Evolutionary conservation across 2,797 vertebrate species (phyloP), one percentile per base, ranked within the genome.

Genomic region (Hozukius guyotensis): DNA sequence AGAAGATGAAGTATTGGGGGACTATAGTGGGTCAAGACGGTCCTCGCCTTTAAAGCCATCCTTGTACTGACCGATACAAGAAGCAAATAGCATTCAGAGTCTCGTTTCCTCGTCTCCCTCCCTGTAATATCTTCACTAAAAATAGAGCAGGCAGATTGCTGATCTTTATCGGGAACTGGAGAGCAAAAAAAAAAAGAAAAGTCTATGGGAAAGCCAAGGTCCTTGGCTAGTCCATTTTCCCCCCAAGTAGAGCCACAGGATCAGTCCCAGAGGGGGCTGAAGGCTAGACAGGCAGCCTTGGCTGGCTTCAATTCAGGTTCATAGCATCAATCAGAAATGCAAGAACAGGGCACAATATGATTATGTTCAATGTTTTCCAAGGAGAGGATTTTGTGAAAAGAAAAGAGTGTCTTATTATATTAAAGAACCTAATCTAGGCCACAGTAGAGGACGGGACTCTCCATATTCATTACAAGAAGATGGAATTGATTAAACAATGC

Each of bases 61-160:
- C 53, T 67, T 73, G 71, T 24, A 62, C 75, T 80, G 69, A 79
- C 70, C 24, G 25, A 75, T 69, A 65, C 61, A 84, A 34, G 61
- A 81, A 74, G 70, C 80, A 75, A 85, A 81, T 31, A 31, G 72
- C 68, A 75, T 78, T 60, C 69, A 27, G 61, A 68, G 34, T 24
- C 70, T 61, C 34, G 14, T 27, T 13, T 64, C 69, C 31, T 42
- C 55, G 16, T 55, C 52, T 62, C 73, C 46, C 52, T 61, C 69
- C 63, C 69, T 70, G 59, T 77, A 78, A 79, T 79, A 82, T 86
- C 80, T 62, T 42, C 14, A 77, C 87, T 90, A 84, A 88, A 92
- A 92, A 93, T 91, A 93, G 91, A 86, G 69, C 81, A 77, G 81
- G 77, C 82, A 81, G 88, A 91, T 89, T 89, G 91, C 85, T 88